These are phyloP conservation scores for Cygnus buccinator DNA, from an alignment of 2,113 vertebrate genomes.

Conservation along the genomic window DNA sequence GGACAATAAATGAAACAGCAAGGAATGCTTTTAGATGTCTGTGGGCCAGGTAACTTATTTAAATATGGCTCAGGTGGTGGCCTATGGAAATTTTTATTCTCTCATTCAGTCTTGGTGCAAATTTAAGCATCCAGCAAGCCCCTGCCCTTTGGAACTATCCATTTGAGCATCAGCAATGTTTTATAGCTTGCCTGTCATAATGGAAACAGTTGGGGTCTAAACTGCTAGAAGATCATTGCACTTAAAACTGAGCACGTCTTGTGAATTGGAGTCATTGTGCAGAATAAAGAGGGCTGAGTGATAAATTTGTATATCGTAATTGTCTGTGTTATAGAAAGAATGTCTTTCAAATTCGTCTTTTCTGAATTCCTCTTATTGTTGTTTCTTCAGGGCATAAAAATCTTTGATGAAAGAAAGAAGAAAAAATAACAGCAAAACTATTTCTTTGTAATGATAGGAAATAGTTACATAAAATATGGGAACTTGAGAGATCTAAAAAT, in stretches of 20 bases:
- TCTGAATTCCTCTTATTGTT: background rate
- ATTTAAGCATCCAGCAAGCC: background rate
- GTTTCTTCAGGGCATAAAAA: background rate
- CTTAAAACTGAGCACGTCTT: background rate
- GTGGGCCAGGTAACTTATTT: background rate
- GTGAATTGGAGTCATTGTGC: background rate
- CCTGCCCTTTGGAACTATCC: background rate
- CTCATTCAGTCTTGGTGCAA: background rate
- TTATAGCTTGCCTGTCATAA: background rate
- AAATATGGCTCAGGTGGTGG: background rate
- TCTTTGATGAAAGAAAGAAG: background rate
- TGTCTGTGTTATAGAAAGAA: background rate
- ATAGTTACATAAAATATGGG: background rate
- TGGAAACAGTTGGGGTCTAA: constrained; percentile 1
- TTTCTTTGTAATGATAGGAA: background rate
- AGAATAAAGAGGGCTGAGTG: background rate
- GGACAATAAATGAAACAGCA: background rate
- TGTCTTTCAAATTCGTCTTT: background rate
- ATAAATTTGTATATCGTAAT: background rate
- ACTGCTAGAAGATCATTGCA: background rate
- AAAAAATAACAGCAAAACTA: background rate
- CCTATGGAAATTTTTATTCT: background rate
- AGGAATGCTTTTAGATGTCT: background rate
- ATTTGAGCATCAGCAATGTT: background rate
- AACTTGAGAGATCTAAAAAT: background rate